These are phyloP conservation scores for Tonatia bakeri DNA, from an alignment of 2,113 vertebrate genomes.

Conservation along the genomic window DNA sequence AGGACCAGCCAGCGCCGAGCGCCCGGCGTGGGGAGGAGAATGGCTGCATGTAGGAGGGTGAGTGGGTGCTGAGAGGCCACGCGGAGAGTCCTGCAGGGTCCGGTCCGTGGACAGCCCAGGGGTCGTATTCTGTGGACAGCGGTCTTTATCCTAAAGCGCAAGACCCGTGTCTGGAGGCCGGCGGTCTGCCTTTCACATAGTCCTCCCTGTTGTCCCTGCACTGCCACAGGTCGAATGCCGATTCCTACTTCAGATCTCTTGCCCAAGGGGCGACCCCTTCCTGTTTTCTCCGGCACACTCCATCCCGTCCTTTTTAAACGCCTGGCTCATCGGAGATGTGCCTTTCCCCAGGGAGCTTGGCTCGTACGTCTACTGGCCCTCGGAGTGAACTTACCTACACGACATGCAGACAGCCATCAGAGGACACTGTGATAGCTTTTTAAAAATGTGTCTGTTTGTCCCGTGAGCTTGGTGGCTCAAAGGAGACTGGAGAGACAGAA, in stretches of 20 bases:
- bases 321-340: background rate
- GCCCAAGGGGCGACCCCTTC: background rate
- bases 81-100: too few species aligned
- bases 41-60: background rate
- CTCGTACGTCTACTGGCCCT: fast-evolving
- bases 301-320: background rate
- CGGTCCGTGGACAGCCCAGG: too few species aligned
- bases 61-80: too few species aligned
- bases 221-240: too few species aligned
- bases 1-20: too few species aligned
- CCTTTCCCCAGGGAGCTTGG: background rate
- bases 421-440: fast-evolving
- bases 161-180: too few species aligned
- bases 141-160: too few species aligned
- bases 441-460: background rate
- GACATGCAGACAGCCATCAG: fast-evolving
- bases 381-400: background rate
- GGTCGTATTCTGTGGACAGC: too few species aligned
- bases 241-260: background rate
- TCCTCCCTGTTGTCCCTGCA: background rate
- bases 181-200: too few species aligned
- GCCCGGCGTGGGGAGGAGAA: background rate
- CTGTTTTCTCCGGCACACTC: fast-evolving
- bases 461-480: fast-evolving
- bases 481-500: too few species aligned